A percentile compares a stretch with the other conserved stretches of the same genome.
Evolutionary conservation across 2,888 invertebrate genomes (phyloP).

Genomic region (Thecocarcelia acutangulata): DNA sequence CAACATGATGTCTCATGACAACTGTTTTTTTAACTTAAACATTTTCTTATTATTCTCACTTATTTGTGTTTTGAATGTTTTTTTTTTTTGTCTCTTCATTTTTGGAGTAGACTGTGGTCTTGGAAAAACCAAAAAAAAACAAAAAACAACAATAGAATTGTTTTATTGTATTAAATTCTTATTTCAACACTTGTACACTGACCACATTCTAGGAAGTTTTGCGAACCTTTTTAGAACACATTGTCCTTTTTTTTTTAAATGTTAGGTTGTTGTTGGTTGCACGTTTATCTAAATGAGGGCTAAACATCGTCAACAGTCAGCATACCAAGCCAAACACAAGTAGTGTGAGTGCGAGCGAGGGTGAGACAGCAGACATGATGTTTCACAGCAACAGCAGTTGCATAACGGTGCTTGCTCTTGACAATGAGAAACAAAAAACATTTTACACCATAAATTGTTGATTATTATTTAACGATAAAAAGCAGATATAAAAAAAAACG

Average conservation of each 20-base stretch:
- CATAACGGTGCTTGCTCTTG: conserved; percentile 58
- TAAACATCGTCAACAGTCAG: conserved; percentile 58
- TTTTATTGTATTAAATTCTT: conserved; percentile 26
- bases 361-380: conserved; percentile 54
- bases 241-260: conserved; percentile 64
- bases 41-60: conserved; percentile 29
- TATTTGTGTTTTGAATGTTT: not conserved
- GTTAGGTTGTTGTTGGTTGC: not conserved
- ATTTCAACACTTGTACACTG: conserved; percentile 60
- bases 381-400: conserved; percentile 59
- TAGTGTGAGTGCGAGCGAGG: conserved; percentile 43
- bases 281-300: conserved; percentile 70
- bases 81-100: not conserved
- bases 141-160: conserved; percentile 24
- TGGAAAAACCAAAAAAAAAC: conserved; percentile 2
- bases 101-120: conserved; percentile 41
- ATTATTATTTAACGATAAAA: conserved; percentile 53
- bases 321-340: conserved; percentile 6
- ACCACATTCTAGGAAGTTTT: conserved; percentile 69
- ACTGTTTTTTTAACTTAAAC: conserved; percentile 59
- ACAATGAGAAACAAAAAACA: conserved; percentile 22
- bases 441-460: conserved; percentile 56
- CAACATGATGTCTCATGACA: conserved; percentile 65
- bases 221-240: conserved; percentile 57
- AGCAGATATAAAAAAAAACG: conserved; percentile 27